These are phyloP conservation scores for Cephalotes varians DNA, from an alignment of 2,888 invertebrate genomes.

Conservation along the genomic window DNA sequence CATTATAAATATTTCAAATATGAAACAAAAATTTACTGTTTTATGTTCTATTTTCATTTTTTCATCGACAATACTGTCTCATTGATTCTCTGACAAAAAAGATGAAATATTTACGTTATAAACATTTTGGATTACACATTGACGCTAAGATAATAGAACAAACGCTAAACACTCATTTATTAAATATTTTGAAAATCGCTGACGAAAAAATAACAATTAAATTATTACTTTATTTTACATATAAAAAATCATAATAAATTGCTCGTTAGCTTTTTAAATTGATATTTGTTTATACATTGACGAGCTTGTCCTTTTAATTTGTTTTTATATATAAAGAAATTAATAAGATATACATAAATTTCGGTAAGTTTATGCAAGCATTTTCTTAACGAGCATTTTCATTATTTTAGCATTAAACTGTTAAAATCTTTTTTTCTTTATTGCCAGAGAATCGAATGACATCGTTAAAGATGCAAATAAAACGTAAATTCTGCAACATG, in stretches of 20 bases:
- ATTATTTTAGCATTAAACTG: background rate
- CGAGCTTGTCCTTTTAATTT: no score
- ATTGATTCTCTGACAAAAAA: background rate
- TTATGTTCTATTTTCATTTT: slow-evolving; percentile 1
- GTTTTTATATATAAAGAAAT: no score
- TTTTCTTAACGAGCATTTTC: background rate
- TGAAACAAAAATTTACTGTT: background rate
- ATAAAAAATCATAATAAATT: no score
- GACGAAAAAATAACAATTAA: background rate
- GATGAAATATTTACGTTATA: background rate
- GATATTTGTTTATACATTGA: no score
- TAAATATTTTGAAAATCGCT: background rate
- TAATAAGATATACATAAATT: background rate
- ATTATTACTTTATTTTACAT: background rate
- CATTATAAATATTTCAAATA: background rate
- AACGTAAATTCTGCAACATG: slow-evolving; percentile 10
- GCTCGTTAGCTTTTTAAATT: no score
- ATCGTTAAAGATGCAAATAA: slow-evolving; percentile 19
- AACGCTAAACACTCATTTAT: background rate
- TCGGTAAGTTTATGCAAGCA: background rate
- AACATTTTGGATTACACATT: background rate
- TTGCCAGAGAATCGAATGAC: slow-evolving; percentile 8
- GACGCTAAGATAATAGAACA: background rate
- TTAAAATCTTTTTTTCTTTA: background rate
- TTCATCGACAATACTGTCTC: background rate